Evolutionary conservation across 2,888 invertebrate genomes (phyloP), one percentile per base, ranked within the genome.

Genomic region (Eupeodes luniger): DNA sequence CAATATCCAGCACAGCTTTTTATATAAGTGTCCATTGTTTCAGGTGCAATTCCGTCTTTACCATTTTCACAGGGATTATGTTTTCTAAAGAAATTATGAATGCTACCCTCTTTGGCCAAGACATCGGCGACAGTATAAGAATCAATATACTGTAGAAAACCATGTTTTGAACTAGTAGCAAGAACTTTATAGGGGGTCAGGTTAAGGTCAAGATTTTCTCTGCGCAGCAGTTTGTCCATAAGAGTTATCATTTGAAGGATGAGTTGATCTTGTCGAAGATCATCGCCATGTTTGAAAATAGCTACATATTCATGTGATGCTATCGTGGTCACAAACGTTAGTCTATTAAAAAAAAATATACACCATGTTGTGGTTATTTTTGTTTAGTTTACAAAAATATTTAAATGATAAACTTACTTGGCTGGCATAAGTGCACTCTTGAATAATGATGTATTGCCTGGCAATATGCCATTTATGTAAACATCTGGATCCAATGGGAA

Each of bases 271-370:
- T 99, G 99, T 4, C 99, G 95, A 74, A 99, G 94, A 93, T 99
- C 99, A 93, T 99, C 99, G 1, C 99, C 99, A 91, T 98, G 96
- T 93, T 99, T 99, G 93, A 99, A 99, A 87, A 99, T 99, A 0
- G 99, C 97, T 16, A 98, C 97, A 93, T 99, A 99, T 51, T 95
- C 95, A 55, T 96, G 96, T 34, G 91, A 96, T 2, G 91, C 91
- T 82, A 96, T 96, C 0, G 96, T 96, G 0, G 98, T 98, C 14
- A 97, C 94, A 93, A 99, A 99, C 0, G 98, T 97, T 66, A 99
- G 94, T 92, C 96, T 96, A 44, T n/a, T 27, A 7, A 49, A 66
- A 5, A 5, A n/a, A 12, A 40, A 40, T 40, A 40, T n/a, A 61
- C 4, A 44, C 16, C 3, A 67, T 49, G 27, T 12, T 36, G 9